These are phyloP conservation scores for Bergia puertoricense DNA, from an alignment of 92 coral and sea anemone species.

Conservation along the genomic window DNA sequence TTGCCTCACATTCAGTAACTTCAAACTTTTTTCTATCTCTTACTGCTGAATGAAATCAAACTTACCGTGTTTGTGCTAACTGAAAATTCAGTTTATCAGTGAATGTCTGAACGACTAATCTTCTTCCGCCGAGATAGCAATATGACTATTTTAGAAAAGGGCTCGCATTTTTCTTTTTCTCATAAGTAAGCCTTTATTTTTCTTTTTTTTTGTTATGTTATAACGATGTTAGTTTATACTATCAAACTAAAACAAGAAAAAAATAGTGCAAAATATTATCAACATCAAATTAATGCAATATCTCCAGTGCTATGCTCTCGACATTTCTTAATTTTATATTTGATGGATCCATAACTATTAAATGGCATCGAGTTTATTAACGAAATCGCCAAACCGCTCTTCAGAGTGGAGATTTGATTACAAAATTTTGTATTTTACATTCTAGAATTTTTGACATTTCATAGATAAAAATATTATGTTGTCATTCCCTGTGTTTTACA, in stretches of 20 bases:
- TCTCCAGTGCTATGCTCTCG: not conserved
- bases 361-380: not conserved
- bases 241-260: not conserved
- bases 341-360: not conserved
- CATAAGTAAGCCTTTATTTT: not conserved
- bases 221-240: not conserved
- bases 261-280: not conserved
- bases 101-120: not conserved
- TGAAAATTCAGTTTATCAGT: not conserved
- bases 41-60: not conserved
- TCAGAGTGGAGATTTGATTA: not conserved
- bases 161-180: not conserved
- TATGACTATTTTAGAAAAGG: not conserved
- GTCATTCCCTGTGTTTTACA: not conserved
- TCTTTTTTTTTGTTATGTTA: not conserved
- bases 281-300: not conserved
- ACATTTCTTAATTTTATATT: not conserved
- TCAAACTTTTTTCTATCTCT: too few species aligned
- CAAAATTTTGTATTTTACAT: not conserved
- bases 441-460: not conserved
- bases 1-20: not conserved
- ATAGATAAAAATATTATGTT: not conserved
- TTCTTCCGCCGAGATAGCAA: not conserved
- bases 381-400: too few species aligned
- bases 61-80: not conserved